Base-by-base conservation (phyloP, 2,888 invertebrate species). In the Bellardia pandia region DNA sequence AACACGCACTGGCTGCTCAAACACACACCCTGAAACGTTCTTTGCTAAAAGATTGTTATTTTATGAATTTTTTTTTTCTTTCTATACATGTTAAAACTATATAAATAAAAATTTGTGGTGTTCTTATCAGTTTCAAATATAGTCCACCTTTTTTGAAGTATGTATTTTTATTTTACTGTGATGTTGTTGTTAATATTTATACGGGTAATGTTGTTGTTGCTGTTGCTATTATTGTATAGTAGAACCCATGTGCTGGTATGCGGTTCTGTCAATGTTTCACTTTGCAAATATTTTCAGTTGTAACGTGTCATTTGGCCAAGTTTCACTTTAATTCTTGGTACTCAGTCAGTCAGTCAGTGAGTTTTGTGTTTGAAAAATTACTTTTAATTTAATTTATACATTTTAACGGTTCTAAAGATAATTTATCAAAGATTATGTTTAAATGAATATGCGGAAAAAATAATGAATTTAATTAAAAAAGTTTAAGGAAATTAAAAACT, bases 291-390 rank as follows among this genome's bases (percentile, higher is more conserved):
- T 87, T 77, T 87, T 85, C 85, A 87, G 87, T 87, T 85, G 81
- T 87, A 87, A 87, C 87, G 87, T 87, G 87, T 85, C 87, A 85
- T 78, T 87, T 85, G 87, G 69, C 85, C 53, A 82, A 87, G 81
- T 85, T 87, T 85, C 77, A 87, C 85, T 85, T 51, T 40, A 85
- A 48, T 81, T 81, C 58, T 81, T 74, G 66, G 16, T 51, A 66
- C 3, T 51, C 13, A 5, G 3, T 14, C 5, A n/a, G 45, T 45
- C 11, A 23, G 23, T 23, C 9, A 16, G 9, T 56, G 3, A 1
- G 2, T 23, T 8, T 56, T 8, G 3, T 45, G 13, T 11, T 42
- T 42, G 2, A 42, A 42, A 42, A 42, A 42, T 2, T 6, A 42
- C 9, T 42, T 45, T 45, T 45, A 13, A 45, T 45, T 45, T 2